A percentile compares a stretch with the other conserved stretches of the same genome.
Evolutionary conservation across 2,888 invertebrate genomes (phyloP).

Genomic region (Thereva unica): DNA sequence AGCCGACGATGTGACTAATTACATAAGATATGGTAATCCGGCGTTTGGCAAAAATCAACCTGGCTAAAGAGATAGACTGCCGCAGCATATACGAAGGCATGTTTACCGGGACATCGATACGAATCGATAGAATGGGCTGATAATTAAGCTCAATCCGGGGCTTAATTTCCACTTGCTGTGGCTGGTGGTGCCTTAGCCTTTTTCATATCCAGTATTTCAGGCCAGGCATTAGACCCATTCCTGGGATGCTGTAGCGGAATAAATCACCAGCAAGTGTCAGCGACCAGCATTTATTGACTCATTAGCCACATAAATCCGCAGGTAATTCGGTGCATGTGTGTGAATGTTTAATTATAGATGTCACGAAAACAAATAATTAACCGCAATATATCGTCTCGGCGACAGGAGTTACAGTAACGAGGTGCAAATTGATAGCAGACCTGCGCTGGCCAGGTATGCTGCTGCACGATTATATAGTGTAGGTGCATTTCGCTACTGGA

Average conservation of each 20-base stretch:
- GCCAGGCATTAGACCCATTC: constrained; percentile 17
- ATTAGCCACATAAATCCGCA: constrained; percentile 45
- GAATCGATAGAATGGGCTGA: constrained; percentile 21
- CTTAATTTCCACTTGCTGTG: constrained; percentile 8
- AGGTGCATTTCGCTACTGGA: constrained; percentile 29
- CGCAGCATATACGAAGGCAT: constrained; percentile 5
- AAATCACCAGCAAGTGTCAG: constrained; percentile 46
- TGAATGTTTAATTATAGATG: constrained; percentile 48
- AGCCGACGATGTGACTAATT: constrained; percentile 20
- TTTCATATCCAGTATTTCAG: not conserved
- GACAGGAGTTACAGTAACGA: constrained; percentile 39
- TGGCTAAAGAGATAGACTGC: constrained; percentile 16
- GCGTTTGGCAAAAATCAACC: constrained; percentile 9
- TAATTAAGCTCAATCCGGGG: constrained; percentile 27
- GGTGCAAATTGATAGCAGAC: constrained; percentile 22
- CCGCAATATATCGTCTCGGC: constrained; percentile 44
- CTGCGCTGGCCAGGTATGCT: constrained; percentile 15
- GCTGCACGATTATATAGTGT: constrained; percentile 5
- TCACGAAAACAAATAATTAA: constrained; percentile 48
- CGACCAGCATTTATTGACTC: constrained; percentile 47
- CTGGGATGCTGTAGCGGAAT: constrained; percentile 39
- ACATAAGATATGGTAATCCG: constrained; percentile 23
- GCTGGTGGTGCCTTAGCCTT: constrained; percentile 2
- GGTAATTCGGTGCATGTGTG: constrained; percentile 42
- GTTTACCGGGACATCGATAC: not conserved